Conservation (phyloP, 2,888 invertebrate genomes). For the Lepidocyrtoides sp. region DNA sequence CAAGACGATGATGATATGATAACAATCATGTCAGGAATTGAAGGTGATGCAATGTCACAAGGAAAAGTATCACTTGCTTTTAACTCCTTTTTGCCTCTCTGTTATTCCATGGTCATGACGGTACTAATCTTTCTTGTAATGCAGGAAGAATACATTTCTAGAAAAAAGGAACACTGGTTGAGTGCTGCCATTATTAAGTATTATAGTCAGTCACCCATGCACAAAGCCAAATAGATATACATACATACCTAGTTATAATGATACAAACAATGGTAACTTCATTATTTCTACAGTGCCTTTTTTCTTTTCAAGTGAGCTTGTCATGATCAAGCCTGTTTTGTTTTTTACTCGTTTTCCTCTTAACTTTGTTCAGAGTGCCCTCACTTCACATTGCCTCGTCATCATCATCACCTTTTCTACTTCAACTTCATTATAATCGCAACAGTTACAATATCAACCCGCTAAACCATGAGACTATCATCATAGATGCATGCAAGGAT, state of each 20-base stretch:
- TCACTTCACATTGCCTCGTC: slow-evolving; percentile 6
- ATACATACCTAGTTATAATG: too few relatives aligned
- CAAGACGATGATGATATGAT: too few relatives aligned
- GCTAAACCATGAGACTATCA: not conserved
- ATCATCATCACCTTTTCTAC: slow-evolving; percentile 41
- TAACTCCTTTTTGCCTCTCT: not conserved
- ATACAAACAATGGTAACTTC: not conserved
- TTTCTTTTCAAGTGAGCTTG: not conserved
- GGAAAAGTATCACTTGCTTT: not conserved
- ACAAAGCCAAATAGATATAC: too few relatives aligned
- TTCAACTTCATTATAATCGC: slow-evolving; percentile 47
- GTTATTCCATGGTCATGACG: not conserved
- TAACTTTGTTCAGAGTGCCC: slow-evolving; percentile 36
- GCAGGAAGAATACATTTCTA: not conserved
- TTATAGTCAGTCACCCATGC: not conserved
- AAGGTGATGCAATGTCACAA: slow-evolving; percentile 9
- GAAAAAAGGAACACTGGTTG: not conserved
- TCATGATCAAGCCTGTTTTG: not conserved
- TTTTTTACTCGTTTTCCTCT: slow-evolving; percentile 14
- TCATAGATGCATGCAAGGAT: not conserved
- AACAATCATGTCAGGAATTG: not conserved
- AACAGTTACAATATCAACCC: not conserved
- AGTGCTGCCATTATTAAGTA: not conserved
- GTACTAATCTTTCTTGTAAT: slow-evolving; percentile 22
- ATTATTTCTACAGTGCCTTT: too few relatives aligned